A percentile compares a stretch with the other conserved stretches of the same genome.
phyloP scores from a whole-genome alignment of 2,888 invertebrate genomes.

The Lithophane ornitopus region DNA sequence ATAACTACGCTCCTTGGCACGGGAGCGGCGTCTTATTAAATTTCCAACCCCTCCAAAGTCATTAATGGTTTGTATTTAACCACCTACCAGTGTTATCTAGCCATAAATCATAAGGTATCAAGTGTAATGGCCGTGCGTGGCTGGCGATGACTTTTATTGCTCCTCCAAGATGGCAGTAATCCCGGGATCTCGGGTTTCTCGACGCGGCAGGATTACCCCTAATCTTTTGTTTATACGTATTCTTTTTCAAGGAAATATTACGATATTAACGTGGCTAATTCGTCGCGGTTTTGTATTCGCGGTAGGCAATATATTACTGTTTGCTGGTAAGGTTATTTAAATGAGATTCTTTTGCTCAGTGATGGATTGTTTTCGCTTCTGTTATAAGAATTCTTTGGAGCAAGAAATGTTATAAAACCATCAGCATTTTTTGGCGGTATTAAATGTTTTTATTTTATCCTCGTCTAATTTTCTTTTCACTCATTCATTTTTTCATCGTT shows the following conservation, averaged over 20 bases:
- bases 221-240: constrained; percentile 84
- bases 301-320: constrained; percentile 53
- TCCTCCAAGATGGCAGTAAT: constrained; percentile 82
- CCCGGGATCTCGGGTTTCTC: constrained; percentile 72
- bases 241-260: constrained; percentile 72
- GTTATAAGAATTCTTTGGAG: constrained; percentile 38
- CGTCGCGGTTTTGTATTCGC: constrained; percentile 52
- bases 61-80: constrained; percentile 90
- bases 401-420: constrained; percentile 49
- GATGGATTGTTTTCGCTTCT: constrained; percentile 61
- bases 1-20: constrained; percentile 89
- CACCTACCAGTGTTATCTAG: constrained; percentile 86
- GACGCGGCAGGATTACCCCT: constrained; percentile 77
- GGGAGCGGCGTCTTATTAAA: constrained; percentile 88
- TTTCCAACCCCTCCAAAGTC: constrained; percentile 89
- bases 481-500: constrained; percentile 2
- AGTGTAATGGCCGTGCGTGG: constrained; percentile 68
- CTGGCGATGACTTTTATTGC: constrained; percentile 83
- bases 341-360: constrained; percentile 50
- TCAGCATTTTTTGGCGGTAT: constrained; percentile 13
- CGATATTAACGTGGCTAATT: constrained; percentile 68
- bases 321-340: constrained; percentile 51
- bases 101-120: constrained; percentile 88
- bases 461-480: not conserved
- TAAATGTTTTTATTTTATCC: constrained; percentile 1